A percentile compares a stretch with the other conserved stretches of the same genome.
phyloP scores from a whole-genome alignment of 2,113 vertebrate genomes.

The Equus quagga region DNA sequence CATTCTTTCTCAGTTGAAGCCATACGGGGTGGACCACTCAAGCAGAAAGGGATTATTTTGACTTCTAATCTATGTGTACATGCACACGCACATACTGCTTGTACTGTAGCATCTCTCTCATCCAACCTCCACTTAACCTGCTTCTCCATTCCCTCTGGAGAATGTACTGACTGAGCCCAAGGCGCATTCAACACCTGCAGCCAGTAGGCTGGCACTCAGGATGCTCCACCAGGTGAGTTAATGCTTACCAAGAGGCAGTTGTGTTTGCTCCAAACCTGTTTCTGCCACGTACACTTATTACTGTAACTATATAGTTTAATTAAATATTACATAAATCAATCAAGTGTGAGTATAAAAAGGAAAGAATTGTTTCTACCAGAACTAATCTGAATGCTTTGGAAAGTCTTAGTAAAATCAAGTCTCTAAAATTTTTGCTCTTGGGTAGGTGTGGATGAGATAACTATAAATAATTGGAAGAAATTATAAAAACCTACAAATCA shows the following conservation, averaged over 20 bases:
- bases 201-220: background rate
- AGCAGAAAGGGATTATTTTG: background rate
- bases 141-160: background rate
- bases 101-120: background rate
- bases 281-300: background rate
- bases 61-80: background rate
- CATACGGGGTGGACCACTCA: background rate
- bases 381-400: background rate
- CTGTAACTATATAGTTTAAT: background rate
- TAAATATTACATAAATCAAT: background rate
- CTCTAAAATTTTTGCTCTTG: background rate
- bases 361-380: background rate
- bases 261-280: background rate
- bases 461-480: background rate
- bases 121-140: background rate
- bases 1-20: constrained; percentile 22
- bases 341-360: background rate
- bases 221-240: background rate
- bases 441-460: background rate
- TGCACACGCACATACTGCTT: background rate
- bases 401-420: background rate
- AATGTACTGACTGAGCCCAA: background rate
- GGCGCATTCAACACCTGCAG: background rate
- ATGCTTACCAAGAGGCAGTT: background rate
- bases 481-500: background rate